Evolutionary conservation across 1,140 invertebrate species (phyloP).

Genomic region (Asobara japonica): DNA sequence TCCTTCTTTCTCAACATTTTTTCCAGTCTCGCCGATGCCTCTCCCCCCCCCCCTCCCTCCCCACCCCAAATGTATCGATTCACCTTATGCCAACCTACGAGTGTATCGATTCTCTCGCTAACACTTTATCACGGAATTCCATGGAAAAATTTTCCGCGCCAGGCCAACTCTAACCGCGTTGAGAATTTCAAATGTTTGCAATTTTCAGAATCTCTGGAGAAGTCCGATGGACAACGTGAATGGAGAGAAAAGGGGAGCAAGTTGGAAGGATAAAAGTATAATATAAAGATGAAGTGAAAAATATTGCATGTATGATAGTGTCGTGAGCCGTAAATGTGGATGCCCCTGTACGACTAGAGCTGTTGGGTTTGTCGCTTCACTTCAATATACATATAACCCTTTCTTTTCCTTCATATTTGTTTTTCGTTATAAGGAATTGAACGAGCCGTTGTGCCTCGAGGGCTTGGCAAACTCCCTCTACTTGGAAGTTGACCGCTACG

Average conservation of each 20-base stretch:
- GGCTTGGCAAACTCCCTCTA: conserved; percentile 48
- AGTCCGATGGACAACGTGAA: background rate
- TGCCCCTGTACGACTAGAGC: conserved; percentile 19
- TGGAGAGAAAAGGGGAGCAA: background rate
- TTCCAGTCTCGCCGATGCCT: background rate
- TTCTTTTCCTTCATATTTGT: conserved; percentile 45
- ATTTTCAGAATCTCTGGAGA: background rate
- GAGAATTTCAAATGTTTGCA: background rate
- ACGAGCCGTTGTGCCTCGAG: conserved; percentile 50
- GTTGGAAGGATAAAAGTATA: background rate
- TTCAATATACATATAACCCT: background rate
- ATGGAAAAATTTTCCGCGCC: background rate
- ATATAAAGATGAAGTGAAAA: background rate
- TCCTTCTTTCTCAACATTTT: background rate
- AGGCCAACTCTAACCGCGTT: background rate
- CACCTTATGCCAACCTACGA: background rate
- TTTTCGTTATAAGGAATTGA: conserved; percentile 58
- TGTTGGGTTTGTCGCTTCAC: conserved; percentile 16
- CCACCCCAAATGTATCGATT: background rate
- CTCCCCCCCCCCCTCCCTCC: too few relatives aligned
- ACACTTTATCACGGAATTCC: background rate
- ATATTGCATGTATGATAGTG: background rate
- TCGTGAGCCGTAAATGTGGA: background rate
- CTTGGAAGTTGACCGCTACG: conserved; percentile 49
- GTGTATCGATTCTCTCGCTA: background rate